Evolutionary conservation across 2,888 invertebrate species (phyloP).

Genomic region (Lepidonotus clava): DNA sequence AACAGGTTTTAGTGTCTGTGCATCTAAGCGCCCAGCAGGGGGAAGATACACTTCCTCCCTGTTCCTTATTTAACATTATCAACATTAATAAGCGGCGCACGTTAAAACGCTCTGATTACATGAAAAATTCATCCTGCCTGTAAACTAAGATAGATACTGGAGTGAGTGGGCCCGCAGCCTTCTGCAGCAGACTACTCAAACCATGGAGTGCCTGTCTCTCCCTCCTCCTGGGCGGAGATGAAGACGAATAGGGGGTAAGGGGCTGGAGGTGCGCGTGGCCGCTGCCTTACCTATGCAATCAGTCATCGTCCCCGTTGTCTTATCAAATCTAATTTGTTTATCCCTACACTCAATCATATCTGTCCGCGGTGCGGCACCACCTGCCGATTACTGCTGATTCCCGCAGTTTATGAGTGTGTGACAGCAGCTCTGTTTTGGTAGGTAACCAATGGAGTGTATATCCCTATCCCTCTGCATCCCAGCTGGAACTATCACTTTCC

Average conservation of each 20-base stretch:
- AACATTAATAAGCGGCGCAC: background rate
- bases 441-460: no score
- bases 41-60: no score
- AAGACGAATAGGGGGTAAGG: background rate
- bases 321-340: conserved; percentile 19
- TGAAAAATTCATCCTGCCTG: conserved; percentile 7
- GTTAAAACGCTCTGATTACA: conserved; percentile 28
- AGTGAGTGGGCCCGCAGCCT: background rate
- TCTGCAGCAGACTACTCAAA: no score
- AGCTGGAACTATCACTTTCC: no score
- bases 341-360: background rate
- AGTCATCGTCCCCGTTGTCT: conserved; percentile 17
- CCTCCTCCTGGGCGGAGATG: background rate
- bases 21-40: no score
- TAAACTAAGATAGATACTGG: conserved; percentile 14
- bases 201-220: background rate
- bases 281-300: background rate
- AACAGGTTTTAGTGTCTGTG: no score
- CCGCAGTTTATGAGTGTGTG: no score
- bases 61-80: background rate
- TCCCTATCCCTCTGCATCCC: no score
- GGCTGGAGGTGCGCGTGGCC: background rate
- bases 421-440: no score
- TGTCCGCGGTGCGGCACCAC: no score
- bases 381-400: no score